These are phyloP conservation scores for Patella ulyssiponensis DNA, from an alignment of 2,888 invertebrate species.

Conservation along the genomic window DNA sequence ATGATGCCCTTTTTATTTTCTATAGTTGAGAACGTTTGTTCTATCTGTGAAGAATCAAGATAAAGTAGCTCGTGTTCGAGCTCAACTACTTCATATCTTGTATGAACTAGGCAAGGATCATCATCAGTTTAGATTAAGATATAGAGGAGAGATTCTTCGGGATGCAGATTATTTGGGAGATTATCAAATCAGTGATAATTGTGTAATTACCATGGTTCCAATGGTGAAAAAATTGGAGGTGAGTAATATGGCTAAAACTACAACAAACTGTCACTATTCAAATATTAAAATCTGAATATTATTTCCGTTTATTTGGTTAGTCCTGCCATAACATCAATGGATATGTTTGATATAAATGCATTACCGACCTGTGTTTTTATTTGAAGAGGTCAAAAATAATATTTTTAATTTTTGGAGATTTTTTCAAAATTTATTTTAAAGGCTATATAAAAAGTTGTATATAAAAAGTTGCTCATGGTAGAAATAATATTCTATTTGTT, in stretches of 20 bases:
- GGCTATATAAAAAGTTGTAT: too few species aligned
- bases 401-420: neutral
- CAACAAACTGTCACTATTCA: too few species aligned
- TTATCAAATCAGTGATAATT: conserved; percentile 62
- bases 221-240: conserved; percentile 60
- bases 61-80: conserved; percentile 64
- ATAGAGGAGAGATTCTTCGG: conserved; percentile 64
- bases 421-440: too few species aligned
- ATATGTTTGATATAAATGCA: too few species aligned
- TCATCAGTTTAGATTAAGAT: conserved; percentile 66
- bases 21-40: conserved; percentile 67
- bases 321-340: too few species aligned
- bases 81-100: conserved; percentile 65
- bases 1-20: conserved; percentile 14
- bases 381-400: too few species aligned
- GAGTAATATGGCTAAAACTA: conserved; percentile 22
- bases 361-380: too few species aligned
- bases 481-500: neutral
- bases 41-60: conserved; percentile 57
- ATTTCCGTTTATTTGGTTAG: too few species aligned
- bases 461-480: too few species aligned
- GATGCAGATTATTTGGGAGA: conserved; percentile 65
- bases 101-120: conserved; percentile 65
- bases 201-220: conserved; percentile 66
- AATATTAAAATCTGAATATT: too few species aligned